Evolutionary conservation across 2,888 invertebrate species (phyloP).

Genomic region (Synanthedon formicaeformis): DNA sequence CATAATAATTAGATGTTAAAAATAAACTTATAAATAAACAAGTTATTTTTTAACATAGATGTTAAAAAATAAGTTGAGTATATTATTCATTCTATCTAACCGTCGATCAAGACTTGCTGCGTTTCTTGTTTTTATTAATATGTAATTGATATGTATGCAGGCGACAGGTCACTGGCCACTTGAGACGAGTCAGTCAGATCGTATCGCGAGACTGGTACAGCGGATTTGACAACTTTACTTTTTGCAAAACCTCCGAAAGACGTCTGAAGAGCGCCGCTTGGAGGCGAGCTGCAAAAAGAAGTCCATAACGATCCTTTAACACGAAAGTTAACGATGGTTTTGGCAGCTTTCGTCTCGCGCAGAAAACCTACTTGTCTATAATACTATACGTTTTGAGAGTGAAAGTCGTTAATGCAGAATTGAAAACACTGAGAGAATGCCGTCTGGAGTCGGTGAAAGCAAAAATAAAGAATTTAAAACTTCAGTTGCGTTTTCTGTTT

Average conservation of each 20-base stretch:
- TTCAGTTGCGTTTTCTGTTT: neutral
- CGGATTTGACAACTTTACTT: conserved; percentile 51
- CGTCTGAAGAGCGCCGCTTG: conserved; percentile 43
- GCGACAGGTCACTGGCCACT: conserved; percentile 43
- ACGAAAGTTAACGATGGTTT: conserved; percentile 1
- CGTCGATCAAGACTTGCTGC: conserved; percentile 5
- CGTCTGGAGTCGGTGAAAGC: neutral
- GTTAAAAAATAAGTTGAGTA: neutral
- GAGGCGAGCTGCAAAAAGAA: neutral
- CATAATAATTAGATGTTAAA: conserved; percentile 6
- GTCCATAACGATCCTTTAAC: neutral
- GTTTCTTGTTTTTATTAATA: conserved; percentile 3
- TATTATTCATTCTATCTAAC: neutral
- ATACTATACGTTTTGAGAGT: neutral
- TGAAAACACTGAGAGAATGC: neutral
- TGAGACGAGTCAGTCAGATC: conserved; percentile 42
- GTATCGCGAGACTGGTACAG: conserved; percentile 31
- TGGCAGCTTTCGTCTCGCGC: neutral
- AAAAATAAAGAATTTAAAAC: neutral
- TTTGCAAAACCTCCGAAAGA: conserved; percentile 44
- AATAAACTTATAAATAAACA: no score
- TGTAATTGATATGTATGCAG: conserved; percentile 7
- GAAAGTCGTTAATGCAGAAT: neutral
- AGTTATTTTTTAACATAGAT: no score
- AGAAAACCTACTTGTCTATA: neutral